phyloP scores from a whole-genome alignment of 2,888 invertebrate genomes.

The Lithophane semibrunnea region DNA sequence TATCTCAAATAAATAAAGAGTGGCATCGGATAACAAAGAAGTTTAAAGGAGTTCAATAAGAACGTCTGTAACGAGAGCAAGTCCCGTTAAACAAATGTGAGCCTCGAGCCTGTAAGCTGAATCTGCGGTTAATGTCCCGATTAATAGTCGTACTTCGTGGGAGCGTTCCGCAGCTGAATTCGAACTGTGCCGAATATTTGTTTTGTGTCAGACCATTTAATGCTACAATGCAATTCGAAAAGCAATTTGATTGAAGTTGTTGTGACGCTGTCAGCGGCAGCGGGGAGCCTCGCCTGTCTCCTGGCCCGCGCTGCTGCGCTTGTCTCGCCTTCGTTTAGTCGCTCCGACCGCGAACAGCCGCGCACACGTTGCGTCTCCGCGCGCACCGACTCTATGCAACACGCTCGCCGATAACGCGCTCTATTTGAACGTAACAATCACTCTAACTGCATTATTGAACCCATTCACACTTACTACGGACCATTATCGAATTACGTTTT shows the following conservation, averaged over 20 bases:
- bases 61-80: conserved; percentile 59
- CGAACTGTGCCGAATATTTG: conserved; percentile 75
- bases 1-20: conserved; percentile 63
- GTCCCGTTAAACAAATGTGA: conserved; percentile 63
- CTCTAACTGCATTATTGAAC: conserved; percentile 76
- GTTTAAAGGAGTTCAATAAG: conserved; percentile 49
- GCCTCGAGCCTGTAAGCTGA: conserved; percentile 47
- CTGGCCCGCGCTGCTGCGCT: conserved; percentile 61
- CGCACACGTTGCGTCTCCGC: conserved; percentile 80
- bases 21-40: conserved; percentile 58
- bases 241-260: conserved; percentile 83
- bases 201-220: conserved; percentile 77
- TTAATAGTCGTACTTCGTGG: conserved; percentile 81
- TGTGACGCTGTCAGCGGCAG: conserved; percentile 77
- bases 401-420: conserved; percentile 83
- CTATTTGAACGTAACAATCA: conserved; percentile 82
- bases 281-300: conserved; percentile 72
- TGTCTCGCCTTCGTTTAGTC: conserved; percentile 79
- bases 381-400: conserved; percentile 65
- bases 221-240: conserved; percentile 82
- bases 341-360: conserved; percentile 82
- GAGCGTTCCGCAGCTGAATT: conserved; percentile 75
- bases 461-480: conserved; percentile 71
- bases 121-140: conserved; percentile 68
- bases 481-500: conserved; percentile 68